These are phyloP conservation scores for Caerostris darwini DNA, from an alignment of 1,140 invertebrate species.

Conservation along the genomic window DNA sequence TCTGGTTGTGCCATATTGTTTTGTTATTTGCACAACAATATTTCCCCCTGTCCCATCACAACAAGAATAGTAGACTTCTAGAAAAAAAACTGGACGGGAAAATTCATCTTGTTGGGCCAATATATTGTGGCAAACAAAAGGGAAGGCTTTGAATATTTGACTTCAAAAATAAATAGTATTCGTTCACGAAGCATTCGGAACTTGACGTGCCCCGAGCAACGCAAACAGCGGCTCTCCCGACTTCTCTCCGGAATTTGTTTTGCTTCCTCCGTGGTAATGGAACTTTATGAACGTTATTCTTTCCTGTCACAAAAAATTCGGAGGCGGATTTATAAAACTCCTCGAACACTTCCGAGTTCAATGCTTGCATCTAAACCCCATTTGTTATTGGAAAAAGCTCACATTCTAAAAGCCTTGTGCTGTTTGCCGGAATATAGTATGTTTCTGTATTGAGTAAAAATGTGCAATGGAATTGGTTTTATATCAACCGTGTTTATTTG, in stretches of 20 bases:
- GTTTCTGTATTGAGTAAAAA: neutral
- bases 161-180: constrained; percentile 42
- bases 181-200: constrained; percentile 5
- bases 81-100: neutral
- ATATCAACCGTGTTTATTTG: neutral
- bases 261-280: neutral
- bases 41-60: too few relatives aligned
- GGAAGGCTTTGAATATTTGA: constrained; percentile 39
- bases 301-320: constrained; percentile 28
- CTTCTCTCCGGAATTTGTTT: constrained; percentile 23
- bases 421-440: neutral
- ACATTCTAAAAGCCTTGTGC: neutral
- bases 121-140: constrained; percentile 34
- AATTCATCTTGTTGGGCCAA: neutral
- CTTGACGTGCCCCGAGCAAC: constrained; percentile 23
- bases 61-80: too few relatives aligned
- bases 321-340: constrained; percentile 35
- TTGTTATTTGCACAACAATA: too few relatives aligned
- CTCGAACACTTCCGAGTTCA: neutral
- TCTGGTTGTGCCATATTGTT: too few relatives aligned
- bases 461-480: neutral
- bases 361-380: neutral
- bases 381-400: neutral
- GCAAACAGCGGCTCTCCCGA: neutral
- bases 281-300: constrained; percentile 45